These are phyloP conservation scores for Furcula furcula DNA, from an alignment of 2,888 invertebrate genomes.

Conservation along the genomic window DNA sequence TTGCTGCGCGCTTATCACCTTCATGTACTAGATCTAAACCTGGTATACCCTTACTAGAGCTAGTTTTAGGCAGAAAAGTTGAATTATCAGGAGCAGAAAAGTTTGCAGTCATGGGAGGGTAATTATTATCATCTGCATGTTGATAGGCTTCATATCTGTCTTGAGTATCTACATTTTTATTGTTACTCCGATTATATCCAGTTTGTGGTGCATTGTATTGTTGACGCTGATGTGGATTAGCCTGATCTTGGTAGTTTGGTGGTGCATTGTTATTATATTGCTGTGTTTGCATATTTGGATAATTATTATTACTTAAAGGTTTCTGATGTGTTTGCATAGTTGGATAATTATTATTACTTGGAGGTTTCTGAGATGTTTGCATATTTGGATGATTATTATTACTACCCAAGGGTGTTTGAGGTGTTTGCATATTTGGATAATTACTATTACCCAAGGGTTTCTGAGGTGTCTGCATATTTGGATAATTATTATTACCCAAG, in stretches of 20 bases:
- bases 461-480: too few species aligned
- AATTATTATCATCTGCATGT: constrained; percentile 28
- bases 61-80: constrained; percentile 53
- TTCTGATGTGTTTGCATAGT: too few species aligned
- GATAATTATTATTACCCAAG: too few species aligned
- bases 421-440: constrained; percentile 21
- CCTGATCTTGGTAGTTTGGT: constrained; percentile 27
- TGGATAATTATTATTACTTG: too few species aligned
- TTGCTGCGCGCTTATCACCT: constrained; percentile 34
- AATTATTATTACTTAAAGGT: constrained; percentile 27
- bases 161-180: constrained; percentile 41
- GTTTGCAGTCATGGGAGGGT: constrained; percentile 15
- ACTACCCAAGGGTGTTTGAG: constrained; percentile 23
- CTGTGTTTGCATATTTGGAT: constrained; percentile 20
- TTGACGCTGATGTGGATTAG: constrained; percentile 31
- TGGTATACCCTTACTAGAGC: constrained; percentile 83
- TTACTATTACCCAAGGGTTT: constrained; percentile 26
- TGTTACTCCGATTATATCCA: constrained; percentile 38
- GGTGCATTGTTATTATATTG: constrained; percentile 27
- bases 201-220: constrained; percentile 34
- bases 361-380: too few species aligned
- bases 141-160: constrained; percentile 52
- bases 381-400: constrained; percentile 23
- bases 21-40: constrained; percentile 86
- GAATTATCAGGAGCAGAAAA: constrained; percentile 31